Percentiles rank a stretch among this genome's conserved stretches.
phyloP scores from a whole-genome alignment of 2,113 vertebrate species.

The Tragelaphus imberbis region DNA sequence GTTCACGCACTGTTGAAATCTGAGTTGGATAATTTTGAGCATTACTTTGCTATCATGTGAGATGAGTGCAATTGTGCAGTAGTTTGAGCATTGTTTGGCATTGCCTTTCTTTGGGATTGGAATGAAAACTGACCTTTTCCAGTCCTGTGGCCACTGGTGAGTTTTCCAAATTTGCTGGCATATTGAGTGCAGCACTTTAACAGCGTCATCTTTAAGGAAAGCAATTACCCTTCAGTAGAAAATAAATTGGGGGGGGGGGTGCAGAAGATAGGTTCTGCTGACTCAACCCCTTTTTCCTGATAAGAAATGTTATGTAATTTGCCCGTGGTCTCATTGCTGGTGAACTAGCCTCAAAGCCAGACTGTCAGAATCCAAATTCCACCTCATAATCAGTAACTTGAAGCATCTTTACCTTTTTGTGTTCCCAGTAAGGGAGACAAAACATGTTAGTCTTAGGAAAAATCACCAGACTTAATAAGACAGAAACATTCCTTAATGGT shows the following conservation, averaged over 20 bases:
- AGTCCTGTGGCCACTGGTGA: neutral
- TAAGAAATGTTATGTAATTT: neutral
- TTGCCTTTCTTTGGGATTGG: neutral
- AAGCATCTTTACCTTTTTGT: neutral
- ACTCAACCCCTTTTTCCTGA: neutral
- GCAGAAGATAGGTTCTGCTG: neutral
- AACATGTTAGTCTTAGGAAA: neutral
- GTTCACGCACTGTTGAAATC: neutral
- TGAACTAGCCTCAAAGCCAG: neutral
- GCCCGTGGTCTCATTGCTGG: fast-evolving
- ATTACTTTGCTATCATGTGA: neutral
- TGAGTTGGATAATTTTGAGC: neutral
- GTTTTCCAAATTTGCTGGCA: neutral
- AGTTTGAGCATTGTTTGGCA: neutral
- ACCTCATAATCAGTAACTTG: too few species aligned
- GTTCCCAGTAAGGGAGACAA: neutral
- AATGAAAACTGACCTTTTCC: neutral
- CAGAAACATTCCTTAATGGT: neutral
- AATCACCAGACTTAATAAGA: neutral
- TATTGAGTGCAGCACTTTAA: neutral
- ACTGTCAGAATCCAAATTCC: neutral
- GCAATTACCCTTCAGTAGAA: neutral
- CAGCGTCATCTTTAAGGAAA: neutral
- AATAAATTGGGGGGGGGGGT: neutral
- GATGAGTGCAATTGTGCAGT: neutral